These are phyloP conservation scores for Carollia perspicillata DNA, from an alignment of 2,113 vertebrate species.

Conservation along the genomic window DNA sequence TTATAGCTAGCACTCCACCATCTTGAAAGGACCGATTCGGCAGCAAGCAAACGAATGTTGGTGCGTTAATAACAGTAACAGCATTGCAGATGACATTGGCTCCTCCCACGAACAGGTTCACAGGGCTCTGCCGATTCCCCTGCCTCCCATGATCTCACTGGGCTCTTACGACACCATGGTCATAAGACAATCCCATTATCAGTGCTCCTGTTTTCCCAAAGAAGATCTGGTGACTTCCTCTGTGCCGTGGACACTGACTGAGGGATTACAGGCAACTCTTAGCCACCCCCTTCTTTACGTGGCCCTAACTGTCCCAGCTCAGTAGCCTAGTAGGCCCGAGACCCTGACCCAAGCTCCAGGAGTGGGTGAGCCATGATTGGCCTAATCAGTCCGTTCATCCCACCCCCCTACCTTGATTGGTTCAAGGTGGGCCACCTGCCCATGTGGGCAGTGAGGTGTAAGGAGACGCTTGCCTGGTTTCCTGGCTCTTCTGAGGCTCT, in stretches of 20 bases:
- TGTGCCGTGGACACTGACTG: fast-evolving
- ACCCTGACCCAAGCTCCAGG: neutral
- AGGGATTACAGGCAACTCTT: neutral
- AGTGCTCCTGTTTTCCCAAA: neutral
- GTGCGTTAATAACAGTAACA: neutral
- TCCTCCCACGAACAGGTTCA: too few relatives aligned
- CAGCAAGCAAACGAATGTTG: neutral
- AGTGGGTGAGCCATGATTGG: neutral
- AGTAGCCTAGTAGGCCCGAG: neutral
- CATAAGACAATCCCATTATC: neutral
- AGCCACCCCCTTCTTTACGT: neutral
- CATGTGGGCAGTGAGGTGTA: neutral
- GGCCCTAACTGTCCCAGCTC: neutral
- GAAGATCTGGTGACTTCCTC: neutral
- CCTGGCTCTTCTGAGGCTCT: neutral
- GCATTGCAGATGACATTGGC: fast-evolving
- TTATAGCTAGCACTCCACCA: neutral
- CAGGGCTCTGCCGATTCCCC: neutral
- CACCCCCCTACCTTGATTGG: neutral
- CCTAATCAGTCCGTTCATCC: neutral
- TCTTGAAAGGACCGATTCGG: neutral
- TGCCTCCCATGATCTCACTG: neutral
- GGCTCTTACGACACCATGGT: neutral
- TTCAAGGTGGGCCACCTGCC: neutral
- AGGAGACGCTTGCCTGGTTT: too few relatives aligned